Evolutionary conservation across 2,113 vertebrate genomes (phyloP).

Genomic region (Halichoeres trimaculatus): DNA sequence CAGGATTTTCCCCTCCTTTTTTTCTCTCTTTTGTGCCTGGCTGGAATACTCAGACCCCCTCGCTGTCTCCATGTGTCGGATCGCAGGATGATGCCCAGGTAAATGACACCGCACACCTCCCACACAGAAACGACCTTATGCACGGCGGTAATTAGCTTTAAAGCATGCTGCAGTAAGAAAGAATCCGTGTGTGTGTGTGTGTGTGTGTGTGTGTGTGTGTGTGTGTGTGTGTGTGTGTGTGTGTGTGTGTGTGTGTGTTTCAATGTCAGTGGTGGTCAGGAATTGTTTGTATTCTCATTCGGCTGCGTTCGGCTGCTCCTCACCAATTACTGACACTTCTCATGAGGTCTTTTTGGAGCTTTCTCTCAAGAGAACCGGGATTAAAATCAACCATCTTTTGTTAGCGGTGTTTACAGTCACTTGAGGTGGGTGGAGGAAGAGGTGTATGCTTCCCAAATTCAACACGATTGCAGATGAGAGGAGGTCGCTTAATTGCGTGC

Average conservation of each 20-base stretch:
- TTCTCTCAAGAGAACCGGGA: conserved; percentile 14
- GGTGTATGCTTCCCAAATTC: conserved; percentile 43
- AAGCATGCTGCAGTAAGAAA: conserved; percentile 33
- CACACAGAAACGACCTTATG: conserved; percentile 61
- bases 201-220: background rate
- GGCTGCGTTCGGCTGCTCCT: conserved; percentile 30
- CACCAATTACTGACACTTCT: conserved; percentile 64
- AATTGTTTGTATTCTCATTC: conserved; percentile 55
- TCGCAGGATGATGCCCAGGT: conserved; percentile 79
- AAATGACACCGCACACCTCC: conserved; percentile 74
- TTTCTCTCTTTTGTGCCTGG: background rate
- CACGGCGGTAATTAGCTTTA: conserved; percentile 43
- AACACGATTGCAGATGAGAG: conserved; percentile 69
- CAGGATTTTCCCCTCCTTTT: conserved; percentile 31
- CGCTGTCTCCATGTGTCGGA: conserved; percentile 74
- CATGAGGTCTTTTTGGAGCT: conserved; percentile 25
- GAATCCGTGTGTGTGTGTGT: conserved; percentile 8
- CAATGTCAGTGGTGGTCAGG: conserved; percentile 64
- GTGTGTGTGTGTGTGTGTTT: conserved; percentile 19
- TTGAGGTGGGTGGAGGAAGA: conserved; percentile 50
- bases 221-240: background rate
- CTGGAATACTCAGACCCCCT: conserved; percentile 10
- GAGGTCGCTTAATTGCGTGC: conserved; percentile 74
- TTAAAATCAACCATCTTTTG: background rate
- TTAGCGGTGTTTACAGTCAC: conserved; percentile 56